Base-by-base conservation (phyloP, 2,113 vertebrate species). In the Xiphophorus maculatus region DNA sequence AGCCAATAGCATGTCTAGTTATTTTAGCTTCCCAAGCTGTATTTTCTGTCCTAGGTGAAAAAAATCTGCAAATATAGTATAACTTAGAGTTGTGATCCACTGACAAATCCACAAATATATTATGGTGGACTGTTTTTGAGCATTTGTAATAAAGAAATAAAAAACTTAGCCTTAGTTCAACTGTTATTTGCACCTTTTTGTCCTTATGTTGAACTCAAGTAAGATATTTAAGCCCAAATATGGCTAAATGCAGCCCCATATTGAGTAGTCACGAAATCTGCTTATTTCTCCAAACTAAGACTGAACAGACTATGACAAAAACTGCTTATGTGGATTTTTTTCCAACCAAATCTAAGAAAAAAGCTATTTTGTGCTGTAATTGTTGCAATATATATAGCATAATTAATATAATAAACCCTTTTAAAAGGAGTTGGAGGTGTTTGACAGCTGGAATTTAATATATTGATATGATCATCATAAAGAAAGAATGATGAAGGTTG, bases 401-500 rank as follows among this genome's bases (percentile, higher is more conserved):
- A 44, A n/a, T 13, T 25, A 60, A 35, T 32, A 33, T 0, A 25
- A 10, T 37, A 13, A 28, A 54, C 35, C 17, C 40, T 73, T 30
- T 17, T 65, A 17, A 42, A 67, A 44, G 30, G 25, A 58, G 51
- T 58, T 25, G 51, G 1, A 3, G 40, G 33, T 30, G 22, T 22
- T 42, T 73, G 5, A 19, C 37, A 37, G 14, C 3, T 30, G 42
- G 25, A 40, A 37, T 35, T 28, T 33, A 8, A 62, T 25, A 58
- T 14, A 32, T 28, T 30, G 51, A 69, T 3, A 30, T 68, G 19
- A 58, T 58, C 22, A 25, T 17, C 30, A 19, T 3, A 42, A 11
- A 37, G 33, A 15, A 22, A 63, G 58, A 27, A 19, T 25, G 35
- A 22, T 79, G 73, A 71, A 81, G 29, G 66, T 42, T 72, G 73